Conservation (phyloP, 2,113 vertebrate species). For the Prochilodus magdalenae region DNA sequence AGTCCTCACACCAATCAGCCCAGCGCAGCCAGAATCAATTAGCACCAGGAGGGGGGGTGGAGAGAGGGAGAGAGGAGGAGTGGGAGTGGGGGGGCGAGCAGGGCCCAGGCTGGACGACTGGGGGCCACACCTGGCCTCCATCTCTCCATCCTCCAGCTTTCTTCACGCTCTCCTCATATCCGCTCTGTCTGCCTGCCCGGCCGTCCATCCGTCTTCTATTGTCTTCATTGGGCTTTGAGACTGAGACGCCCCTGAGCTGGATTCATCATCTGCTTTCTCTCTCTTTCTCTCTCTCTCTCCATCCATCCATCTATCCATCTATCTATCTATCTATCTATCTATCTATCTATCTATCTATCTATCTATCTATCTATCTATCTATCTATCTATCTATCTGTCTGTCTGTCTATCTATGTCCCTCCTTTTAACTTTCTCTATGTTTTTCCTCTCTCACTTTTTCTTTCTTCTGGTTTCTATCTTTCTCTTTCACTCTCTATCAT, state of each 20-base stretch:
- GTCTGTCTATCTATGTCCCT: background rate
- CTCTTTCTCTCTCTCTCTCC: constrained; percentile 19
- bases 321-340: background rate
- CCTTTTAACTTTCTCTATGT: background rate
- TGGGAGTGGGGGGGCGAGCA: background rate
- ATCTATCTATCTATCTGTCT: background rate
- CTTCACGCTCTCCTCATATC: constrained; percentile 19
- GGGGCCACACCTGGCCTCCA: constrained; percentile 57
- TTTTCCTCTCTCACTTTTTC: background rate
- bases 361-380: constrained; percentile 21
- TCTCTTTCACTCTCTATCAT: background rate
- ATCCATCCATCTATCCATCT: background rate
- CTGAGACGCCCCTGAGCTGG: background rate
- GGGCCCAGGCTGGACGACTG: constrained; percentile 54
- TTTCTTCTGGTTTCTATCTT: background rate
- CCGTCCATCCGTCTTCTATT: constrained; percentile 26
- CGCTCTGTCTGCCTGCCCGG: constrained; percentile 7
- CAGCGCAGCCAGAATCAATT: constrained; percentile 69
- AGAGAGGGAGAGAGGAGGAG: constrained; percentile 32
- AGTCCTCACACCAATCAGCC: constrained; percentile 69
- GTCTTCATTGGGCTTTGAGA: background rate
- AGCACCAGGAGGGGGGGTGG: constrained; percentile 60
- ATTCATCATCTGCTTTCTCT: constrained; percentile 19
- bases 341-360: background rate
- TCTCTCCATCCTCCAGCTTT: constrained; percentile 33